phyloP scores from a whole-genome alignment of 2,888 invertebrate species.

The Aphodius granarius region DNA sequence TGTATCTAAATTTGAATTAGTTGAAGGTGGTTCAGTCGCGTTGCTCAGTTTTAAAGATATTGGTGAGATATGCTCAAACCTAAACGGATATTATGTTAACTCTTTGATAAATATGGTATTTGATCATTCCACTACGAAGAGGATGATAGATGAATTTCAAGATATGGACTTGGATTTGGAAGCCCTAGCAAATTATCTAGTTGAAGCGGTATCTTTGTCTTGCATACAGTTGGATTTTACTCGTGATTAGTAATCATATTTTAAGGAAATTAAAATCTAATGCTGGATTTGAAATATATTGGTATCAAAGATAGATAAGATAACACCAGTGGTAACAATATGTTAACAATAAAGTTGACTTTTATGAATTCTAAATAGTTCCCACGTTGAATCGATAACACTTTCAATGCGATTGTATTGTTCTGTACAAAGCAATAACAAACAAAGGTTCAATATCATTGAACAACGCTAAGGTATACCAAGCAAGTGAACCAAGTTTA shows the following conservation, averaged over 20 bases:
- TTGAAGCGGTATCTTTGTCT: not conserved
- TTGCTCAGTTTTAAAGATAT: not conserved
- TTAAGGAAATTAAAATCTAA: not conserved
- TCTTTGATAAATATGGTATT: not conserved
- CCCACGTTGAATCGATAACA: not conserved
- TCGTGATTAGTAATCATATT: not conserved
- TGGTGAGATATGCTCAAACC: not conserved
- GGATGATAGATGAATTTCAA: not conserved
- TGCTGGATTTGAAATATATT: not conserved
- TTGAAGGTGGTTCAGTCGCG: not conserved
- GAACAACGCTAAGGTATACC: not conserved
- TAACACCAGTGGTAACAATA: not conserved
- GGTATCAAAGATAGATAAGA: not conserved
- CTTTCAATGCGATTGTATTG: not conserved
- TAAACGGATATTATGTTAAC: slow-evolving; percentile 4
- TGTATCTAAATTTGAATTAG: not conserved
- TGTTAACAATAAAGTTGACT: not conserved
- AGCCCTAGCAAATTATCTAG: not conserved
- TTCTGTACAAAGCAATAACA: not conserved
- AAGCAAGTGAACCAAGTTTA: not conserved
- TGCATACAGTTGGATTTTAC: not conserved
- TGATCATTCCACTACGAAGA: not conserved
- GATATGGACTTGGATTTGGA: slow-evolving; percentile 4
- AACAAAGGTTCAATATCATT: not conserved
- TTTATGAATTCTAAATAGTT: not conserved